Evolutionary conservation across 1,140 invertebrate species (phyloP), one percentile per base, ranked within the genome.

Genomic region (Trachelipus rathkii): DNA sequence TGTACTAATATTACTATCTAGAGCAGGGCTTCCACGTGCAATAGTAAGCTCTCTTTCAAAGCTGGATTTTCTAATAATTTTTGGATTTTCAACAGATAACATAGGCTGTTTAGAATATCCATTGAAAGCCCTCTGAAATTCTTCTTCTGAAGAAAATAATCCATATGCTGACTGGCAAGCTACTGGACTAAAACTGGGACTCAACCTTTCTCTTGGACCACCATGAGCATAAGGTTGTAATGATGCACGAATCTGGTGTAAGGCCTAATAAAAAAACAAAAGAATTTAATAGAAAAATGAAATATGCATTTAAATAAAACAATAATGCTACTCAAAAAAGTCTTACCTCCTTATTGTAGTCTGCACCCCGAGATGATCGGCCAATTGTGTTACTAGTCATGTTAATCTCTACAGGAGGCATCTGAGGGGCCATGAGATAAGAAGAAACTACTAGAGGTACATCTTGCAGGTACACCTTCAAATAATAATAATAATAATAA

Each of bases 1-100:
- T 10, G 93, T 94, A 83, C 93, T 95, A 19, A 92, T 93, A 15
- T 92, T 92, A 9, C 92, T 92, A 67, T 95, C 94, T 66, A 95
- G 86, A 0, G 92, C 93, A 0, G 94, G 93, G 85, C 93, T 94
- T 10, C 91, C 91, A 73, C 93, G 88, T 72, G 92, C 90, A 24
- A 92, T 85, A 81, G 86, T 89, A 21, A 91, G 84, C 83, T 94
- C 92, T 60, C 92, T 87, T 84, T 96, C 94, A 76, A 95, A 88
- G 84, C 92, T 94, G 15, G 93, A 92, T 84, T 95, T 95, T 71
- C 93, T 88, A 79, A 91, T 94, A 9, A 95, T 86, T 84, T 95
- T 94, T 53, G 89, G 89, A 80, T 89, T 89, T 70, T 91, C 86
- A 78, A 88, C 87, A 71, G 87, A 86, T 69, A 89, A 84, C 53